These are phyloP conservation scores for Anisognathus igniventris DNA, from an alignment of 2,797 vertebrate species.

Conservation along the genomic window DNA sequence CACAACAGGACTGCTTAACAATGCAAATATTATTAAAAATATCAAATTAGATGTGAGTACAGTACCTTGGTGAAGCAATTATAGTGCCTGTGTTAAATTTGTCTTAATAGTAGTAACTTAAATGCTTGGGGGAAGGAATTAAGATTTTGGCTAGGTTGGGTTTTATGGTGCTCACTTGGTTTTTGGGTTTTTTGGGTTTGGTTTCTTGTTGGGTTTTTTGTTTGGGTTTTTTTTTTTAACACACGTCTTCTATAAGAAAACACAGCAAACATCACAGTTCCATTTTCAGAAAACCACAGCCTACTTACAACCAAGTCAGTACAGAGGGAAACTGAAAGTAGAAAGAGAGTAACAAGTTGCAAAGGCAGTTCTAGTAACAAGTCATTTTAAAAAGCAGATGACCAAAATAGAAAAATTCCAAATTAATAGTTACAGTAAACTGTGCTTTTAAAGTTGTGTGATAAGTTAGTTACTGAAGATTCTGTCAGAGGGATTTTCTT, in stretches of 20 bases:
- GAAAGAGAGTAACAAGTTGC: neutral
- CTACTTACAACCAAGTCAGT: neutral
- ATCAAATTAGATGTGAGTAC: neutral
- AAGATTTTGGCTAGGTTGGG: neutral
- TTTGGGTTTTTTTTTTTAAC: neutral
- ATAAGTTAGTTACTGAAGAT: slow-evolving; percentile 50
- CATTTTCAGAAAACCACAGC: slow-evolving; percentile 52
- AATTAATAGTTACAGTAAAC: slow-evolving; percentile 61
- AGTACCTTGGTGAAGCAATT: neutral
- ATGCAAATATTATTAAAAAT: neutral
- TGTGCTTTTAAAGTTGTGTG: neutral
- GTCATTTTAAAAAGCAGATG: slow-evolving; percentile 34
- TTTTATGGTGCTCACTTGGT: neutral
- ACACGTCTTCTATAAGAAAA: neutral
- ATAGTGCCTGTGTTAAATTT: neutral
- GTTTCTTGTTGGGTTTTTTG: neutral
- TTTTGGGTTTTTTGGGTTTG: neutral
- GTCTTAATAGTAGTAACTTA: neutral
- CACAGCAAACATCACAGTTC: slow-evolving; percentile 33
- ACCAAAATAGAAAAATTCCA: slow-evolving; percentile 46
- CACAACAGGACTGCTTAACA: neutral
- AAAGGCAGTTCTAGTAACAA: slow-evolving; percentile 48
- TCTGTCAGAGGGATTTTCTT: slow-evolving; percentile 45
- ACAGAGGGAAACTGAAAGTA: slow-evolving; percentile 57
- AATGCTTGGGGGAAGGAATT: neutral